These are phyloP conservation scores for Falcunculus frontatus DNA, from an alignment of 2,113 vertebrate species.

Conservation along the genomic window DNA sequence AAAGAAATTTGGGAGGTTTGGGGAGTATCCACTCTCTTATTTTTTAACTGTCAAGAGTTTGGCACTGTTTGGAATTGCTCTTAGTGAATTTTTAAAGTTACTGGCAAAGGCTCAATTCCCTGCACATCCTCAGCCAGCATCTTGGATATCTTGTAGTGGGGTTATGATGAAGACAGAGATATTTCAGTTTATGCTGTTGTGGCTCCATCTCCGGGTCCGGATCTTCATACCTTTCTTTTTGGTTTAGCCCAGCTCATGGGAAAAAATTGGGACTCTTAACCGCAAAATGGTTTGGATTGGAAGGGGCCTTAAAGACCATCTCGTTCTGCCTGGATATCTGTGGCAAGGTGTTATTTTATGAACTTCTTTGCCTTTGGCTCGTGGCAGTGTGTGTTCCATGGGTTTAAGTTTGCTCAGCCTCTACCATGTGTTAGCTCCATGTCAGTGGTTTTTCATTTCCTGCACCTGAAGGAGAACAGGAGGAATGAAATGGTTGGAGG, in stretches of 20 bases:
- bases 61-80: too few species aligned
- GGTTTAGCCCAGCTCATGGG: background rate
- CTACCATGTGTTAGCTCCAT: fast-evolving
- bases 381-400: fast-evolving
- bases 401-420: background rate
- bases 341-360: background rate
- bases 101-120: background rate
- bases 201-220: background rate
- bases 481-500: background rate
- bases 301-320: background rate
- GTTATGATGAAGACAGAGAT: background rate
- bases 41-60: background rate
- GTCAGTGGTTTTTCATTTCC: background rate
- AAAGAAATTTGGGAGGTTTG: background rate
- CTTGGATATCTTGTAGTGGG: background rate
- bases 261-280: background rate
- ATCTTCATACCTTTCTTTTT: background rate
- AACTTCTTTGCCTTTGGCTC: background rate
- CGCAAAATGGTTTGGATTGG: background rate
- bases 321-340: background rate
- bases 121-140: background rate
- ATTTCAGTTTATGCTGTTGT: background rate
- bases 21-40: background rate
- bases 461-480: background rate
- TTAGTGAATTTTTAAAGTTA: background rate